Percentiles rank a stretch among this genome's conserved stretches.
These are phyloP conservation scores for Thomomys bottae DNA, from an alignment of 2,113 vertebrate genomes.

Conservation along the genomic window DNA sequence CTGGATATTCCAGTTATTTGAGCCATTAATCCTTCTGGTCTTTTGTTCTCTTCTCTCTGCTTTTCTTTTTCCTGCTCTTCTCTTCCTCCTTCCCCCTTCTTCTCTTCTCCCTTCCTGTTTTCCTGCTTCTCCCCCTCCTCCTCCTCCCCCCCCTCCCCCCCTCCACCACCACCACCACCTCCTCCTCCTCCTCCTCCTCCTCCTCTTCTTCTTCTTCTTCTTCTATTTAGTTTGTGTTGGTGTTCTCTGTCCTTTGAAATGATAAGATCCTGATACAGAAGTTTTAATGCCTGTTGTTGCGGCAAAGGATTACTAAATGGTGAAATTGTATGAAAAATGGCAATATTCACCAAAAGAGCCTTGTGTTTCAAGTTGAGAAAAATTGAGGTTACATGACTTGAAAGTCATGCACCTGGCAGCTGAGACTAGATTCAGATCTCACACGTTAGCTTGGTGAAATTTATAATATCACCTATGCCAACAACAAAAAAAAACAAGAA, in stretches of 20 bases:
- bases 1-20: neutral
- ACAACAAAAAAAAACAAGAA: neutral
- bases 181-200: too few relatives aligned
- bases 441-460: neutral
- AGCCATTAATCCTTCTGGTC: neutral
- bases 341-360: neutral
- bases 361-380: neutral
- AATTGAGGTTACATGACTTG: neutral
- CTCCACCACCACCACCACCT: too few relatives aligned
- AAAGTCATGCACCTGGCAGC: neutral
- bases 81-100: too few relatives aligned
- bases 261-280: neutral
- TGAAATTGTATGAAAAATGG: neutral
- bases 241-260: conserved; percentile 6
- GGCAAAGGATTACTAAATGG: neutral
- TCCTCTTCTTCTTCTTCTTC: too few relatives aligned
- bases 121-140: too few relatives aligned
- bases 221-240: neutral
- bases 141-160: too few relatives aligned
- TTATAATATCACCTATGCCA: neutral
- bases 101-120: too few relatives aligned
- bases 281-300: neutral
- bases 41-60: too few relatives aligned
- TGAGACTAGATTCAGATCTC: neutral
- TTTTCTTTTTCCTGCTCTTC: too few relatives aligned